Evolutionary conservation across 30 jellyfish, hydroid and myxozoan species (phyloP), one percentile per base, ranked within the genome.

Genomic region (Mastigias papua): DNA sequence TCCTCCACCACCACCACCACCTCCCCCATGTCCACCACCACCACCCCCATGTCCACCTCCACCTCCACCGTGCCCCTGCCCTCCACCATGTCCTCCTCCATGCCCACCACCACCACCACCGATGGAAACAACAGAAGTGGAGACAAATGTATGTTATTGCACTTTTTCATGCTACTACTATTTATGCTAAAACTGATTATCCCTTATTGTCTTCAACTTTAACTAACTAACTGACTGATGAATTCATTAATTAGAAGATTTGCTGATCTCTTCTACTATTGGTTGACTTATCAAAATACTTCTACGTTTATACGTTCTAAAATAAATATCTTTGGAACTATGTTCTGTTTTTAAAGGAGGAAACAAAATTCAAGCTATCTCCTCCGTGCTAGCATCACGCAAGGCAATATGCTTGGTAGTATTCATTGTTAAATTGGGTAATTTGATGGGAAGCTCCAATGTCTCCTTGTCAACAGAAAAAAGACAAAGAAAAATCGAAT

Each of bases 121-220:
- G 42, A 92, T 92, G 98, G 98, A 93, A 74, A 93, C 98, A n/a
- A 93, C 98, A 17, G 98, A 93, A 86, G 98, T 93, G 19, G 98
- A 93, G 67, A 93, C 98, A 31, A 95, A 87, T 95, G 98, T 93
- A 76, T 61, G 34, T 61, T 3, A n/a, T n/a, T n/a, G n/a, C n/a
- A n/a, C n/a, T n/a, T n/a, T n/a, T n/a, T n/a, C n/a, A n/a, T n/a
- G n/a, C n/a, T n/a, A n/a, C n/a, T n/a, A n/a, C n/a, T n/a, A n/a
- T n/a, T n/a, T n/a, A n/a, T n/a, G n/a, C n/a, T n/a, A n/a, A n/a
- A n/a, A n/a, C n/a, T n/a, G n/a, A n/a, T n/a, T n/a, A n/a, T n/a
- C n/a, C n/a, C n/a, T n/a, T n/a, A n/a, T n/a, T n/a, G n/a, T n/a
- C n/a, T n/a, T n/a, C n/a, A n/a, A n/a, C n/a, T n/a, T n/a, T n/a